Evolutionary conservation across 2,797 vertebrate species (phyloP).

Genomic region (Lagocephalus sceleratus): DNA sequence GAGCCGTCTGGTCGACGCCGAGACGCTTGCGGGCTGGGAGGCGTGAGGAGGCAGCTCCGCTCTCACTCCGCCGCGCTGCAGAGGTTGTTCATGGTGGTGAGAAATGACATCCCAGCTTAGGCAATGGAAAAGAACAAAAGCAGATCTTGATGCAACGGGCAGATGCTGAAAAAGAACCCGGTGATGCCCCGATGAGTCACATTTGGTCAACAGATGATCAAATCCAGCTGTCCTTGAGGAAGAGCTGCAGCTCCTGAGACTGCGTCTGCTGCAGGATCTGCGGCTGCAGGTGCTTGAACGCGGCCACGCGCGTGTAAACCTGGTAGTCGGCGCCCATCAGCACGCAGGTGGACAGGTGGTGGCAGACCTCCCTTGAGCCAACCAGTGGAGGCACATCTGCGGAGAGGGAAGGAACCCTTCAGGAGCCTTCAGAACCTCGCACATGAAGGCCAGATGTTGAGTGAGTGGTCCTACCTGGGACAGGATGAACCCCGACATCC

Average conservation of each 20-base stretch:
- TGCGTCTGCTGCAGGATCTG: slow-evolving; percentile 88
- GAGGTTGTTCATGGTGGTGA: slow-evolving; percentile 84
- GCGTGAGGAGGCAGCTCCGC: too few species aligned
- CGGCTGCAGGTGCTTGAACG: slow-evolving; percentile 88
- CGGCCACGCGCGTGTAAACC: slow-evolving; percentile 88
- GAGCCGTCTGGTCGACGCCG: too few species aligned
- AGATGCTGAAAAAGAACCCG: too few species aligned
- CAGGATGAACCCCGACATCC: slow-evolving; percentile 90
- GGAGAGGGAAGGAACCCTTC: not conserved
- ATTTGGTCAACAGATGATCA: too few species aligned
- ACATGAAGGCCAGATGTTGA: too few species aligned
- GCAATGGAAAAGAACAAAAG: too few species aligned
- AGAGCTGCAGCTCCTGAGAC: slow-evolving; percentile 89
- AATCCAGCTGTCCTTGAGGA: slow-evolving; percentile 88
- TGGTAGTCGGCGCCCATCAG: slow-evolving; percentile 94
- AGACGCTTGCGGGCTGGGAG: too few species aligned
- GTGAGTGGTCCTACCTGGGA: slow-evolving; percentile 94
- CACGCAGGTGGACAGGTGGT: slow-evolving; percentile 86
- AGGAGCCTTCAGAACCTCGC: too few species aligned
- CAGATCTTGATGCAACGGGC: not conserved
- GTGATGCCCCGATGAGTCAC: too few species aligned
- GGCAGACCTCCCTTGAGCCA: slow-evolving; percentile 90
- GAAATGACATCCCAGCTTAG: too few species aligned
- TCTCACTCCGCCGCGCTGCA: slow-evolving; percentile 23
- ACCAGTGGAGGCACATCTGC: slow-evolving; percentile 93